Evolutionary conservation across 2,797 vertebrate species (phyloP).

Genomic region (Enteromius fasciolatus): DNA sequence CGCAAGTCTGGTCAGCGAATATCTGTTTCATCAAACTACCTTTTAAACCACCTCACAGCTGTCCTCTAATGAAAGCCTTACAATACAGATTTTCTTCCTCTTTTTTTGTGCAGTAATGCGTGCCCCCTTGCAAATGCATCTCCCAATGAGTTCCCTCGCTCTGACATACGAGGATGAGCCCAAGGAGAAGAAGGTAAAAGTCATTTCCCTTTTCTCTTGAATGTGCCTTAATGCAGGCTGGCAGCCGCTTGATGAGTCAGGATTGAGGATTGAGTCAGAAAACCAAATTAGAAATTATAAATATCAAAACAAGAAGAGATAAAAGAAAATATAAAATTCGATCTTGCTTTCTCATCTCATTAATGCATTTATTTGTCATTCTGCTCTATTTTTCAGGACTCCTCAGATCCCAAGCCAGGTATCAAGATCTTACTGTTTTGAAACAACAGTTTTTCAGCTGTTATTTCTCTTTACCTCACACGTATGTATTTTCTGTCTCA

Average conservation of each 20-base stretch:
- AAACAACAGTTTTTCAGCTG: neutral
- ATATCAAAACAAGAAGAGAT: neutral
- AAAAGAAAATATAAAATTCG: neutral
- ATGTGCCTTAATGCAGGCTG: neutral
- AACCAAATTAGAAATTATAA: conserved; percentile 41
- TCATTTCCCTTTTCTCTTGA: neutral
- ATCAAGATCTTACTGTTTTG: neutral
- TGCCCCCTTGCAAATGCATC: conserved; percentile 62
- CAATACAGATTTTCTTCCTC: neutral
- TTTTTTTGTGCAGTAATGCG: conserved; percentile 47
- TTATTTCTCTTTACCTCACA: neutral
- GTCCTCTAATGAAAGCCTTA: neutral
- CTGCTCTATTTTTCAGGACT: conserved; percentile 61
- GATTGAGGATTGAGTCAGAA: conserved; percentile 27
- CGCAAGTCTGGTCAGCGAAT: conserved; percentile 61
- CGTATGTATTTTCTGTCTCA: neutral
- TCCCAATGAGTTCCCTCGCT: conserved; percentile 63
- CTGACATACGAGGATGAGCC: conserved; percentile 46
- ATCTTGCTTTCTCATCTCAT: neutral
- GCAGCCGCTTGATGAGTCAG: conserved; percentile 38
- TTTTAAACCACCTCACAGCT: neutral
- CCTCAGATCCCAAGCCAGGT: conserved; percentile 45
- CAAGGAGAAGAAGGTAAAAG: conserved; percentile 43
- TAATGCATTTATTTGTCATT: conserved; percentile 4
- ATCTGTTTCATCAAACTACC: neutral